Base-by-base conservation (phyloP, 2,797 vertebrate genomes). In the Cyprinella venusta region DNA sequence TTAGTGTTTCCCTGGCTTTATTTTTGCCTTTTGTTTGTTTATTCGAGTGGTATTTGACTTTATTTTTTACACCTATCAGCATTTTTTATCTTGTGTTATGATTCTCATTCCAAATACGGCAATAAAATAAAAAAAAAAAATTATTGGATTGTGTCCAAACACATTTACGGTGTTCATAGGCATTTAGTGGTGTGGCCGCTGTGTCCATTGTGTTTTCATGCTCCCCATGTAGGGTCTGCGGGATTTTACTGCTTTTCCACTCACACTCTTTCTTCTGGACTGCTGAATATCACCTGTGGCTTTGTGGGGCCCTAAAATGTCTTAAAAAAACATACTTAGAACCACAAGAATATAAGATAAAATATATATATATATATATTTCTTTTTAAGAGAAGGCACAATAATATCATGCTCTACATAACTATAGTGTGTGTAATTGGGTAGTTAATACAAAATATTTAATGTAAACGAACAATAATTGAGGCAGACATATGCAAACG, bases 1-100 rank as follows among this genome's bases (percentile, higher is more conserved):
- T 48, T 18, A 9, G 42, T 2, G 0, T 52, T 68, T 69, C 8
- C 4, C 15, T 30, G 8, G 15, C 24, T 30, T 71, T 26, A 30
- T 71, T 67, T 67, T 68, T 72, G 24, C 8, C 24, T 52, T 52
- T 52, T n/a, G 48, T 38, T 72, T 36, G n/a, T 74, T 74, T 75
- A n/a, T 38, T 12, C 71, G 6, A 13, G 19, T 38, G 19, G 33
- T 16, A 6, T 56, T 75, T 75, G 12, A 75, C 50, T 75, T 56
- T 74, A 33, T 64, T 54, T 36, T 54, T 36, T 30, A n/a, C 48
- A 61, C 30, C 8, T 18, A 8, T 74, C 10, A 36, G 48, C 30
- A 0, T 19, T 19, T 74, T 36, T 74, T 13, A 21, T 36, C 2
- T 74, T 74, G 13, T 36, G 3, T 12, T 74, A 38, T 56, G 10